Conservation (phyloP, 2,888 invertebrate genomes). For the Ormia ochracea region DNA sequence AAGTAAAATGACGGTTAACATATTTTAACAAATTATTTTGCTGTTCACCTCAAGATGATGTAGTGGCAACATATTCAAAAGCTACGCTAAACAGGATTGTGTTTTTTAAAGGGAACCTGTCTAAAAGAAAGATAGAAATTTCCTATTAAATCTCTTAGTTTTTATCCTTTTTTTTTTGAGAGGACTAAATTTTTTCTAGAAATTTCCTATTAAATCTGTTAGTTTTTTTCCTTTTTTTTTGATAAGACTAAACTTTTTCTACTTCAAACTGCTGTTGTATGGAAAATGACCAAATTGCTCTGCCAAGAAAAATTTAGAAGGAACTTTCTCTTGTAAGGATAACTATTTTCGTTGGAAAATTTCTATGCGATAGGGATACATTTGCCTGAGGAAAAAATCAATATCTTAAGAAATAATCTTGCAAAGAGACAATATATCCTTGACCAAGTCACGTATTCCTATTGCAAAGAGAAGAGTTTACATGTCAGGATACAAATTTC, state of each 20-base stretch:
- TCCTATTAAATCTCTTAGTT: too few relatives aligned
- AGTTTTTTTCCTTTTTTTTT: too few relatives aligned
- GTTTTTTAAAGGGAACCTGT: too few relatives aligned
- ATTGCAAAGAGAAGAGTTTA: background rate
- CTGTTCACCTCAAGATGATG: background rate
- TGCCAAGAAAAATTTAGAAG: too few relatives aligned
- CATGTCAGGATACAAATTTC: background rate
- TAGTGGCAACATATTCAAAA: background rate
- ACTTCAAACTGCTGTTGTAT: too few relatives aligned
- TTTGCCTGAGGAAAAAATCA: background rate
- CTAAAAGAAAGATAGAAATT: background rate
- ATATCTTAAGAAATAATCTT: background rate
- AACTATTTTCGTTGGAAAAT: background rate
- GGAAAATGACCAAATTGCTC: too few relatives aligned
- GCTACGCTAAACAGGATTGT: background rate
- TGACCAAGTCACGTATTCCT: background rate
- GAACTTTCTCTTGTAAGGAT: too few relatives aligned
- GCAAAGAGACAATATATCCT: background rate
- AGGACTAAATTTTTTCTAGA: too few relatives aligned
- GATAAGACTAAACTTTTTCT: too few relatives aligned
- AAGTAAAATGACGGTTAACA: constrained; percentile 38
- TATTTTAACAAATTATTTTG: constrained; percentile 38
- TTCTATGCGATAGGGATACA: too few relatives aligned
- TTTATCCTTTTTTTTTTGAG: too few relatives aligned
- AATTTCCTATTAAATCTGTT: too few relatives aligned